Base-by-base conservation (phyloP, 2,797 vertebrate species). In the Gymnodraco acuticeps region DNA sequence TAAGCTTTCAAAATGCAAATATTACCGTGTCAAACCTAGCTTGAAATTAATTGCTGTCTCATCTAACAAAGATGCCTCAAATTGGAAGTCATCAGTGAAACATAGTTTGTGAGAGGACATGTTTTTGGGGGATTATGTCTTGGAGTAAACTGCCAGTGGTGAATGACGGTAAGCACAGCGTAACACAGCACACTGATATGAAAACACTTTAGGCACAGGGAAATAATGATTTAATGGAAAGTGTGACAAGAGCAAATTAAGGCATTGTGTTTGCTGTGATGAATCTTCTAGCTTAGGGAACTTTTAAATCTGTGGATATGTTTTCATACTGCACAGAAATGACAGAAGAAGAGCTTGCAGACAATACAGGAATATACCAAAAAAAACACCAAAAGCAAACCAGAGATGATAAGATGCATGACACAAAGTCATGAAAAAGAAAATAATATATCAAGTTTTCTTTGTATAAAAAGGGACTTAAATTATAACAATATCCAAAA, bases 1-100 rank as follows among this genome's bases (percentile, higher is more conserved):
- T 27, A 17, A 52, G 31, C 16, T 80, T 75, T 67, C 52, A 48
- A 75, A 80, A 64, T 64, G 9, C 2, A 62, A 13, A 47, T 33
- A 15, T 53, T 17, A 47, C 15, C 19, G 48, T 68, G 59, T 80
- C 50, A 82, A 85, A 76, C 33, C 17, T 62, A 61, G 60, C 72
- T 61, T 77, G 55, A 85, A 86, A 82, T 85, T 47, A 83, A 46
- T 61, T 70, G 23, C n/a, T 70, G 62, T 80, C 48, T 85, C 46
- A 19, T 64, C 45, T 43, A 52, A 84, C 48, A 75, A 82, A 72
- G 33, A 67, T 13, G 42, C 53, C 31, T 66, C 23, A 62, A 62
- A 81, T 80, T 81, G 75, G 38, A 80, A 72, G 38, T 45, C 56
- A 56, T 78, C 46, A 54, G 15, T 64, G 62, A 19, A 73, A 76